A percentile compares a stretch with the other conserved stretches of the same genome.
These are phyloP conservation scores for Lepidotrigona ventralis DNA, from an alignment of 1,140 invertebrate genomes.

Conservation along the genomic window DNA sequence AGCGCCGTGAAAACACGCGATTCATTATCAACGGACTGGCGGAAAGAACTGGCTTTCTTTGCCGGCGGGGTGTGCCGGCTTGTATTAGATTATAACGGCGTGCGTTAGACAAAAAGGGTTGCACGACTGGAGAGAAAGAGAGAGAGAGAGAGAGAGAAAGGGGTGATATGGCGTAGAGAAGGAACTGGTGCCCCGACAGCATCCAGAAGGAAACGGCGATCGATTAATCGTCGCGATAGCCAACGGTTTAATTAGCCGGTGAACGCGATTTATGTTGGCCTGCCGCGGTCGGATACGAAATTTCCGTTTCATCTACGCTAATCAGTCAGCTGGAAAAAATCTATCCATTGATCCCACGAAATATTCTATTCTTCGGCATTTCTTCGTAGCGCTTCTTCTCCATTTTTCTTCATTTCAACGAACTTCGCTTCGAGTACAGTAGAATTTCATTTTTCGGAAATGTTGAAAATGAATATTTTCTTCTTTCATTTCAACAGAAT, in stretches of 20 bases:
- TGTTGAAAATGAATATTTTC: no score
- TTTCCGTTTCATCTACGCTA: slow-evolving; percentile 51
- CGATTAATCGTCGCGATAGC: slow-evolving; percentile 74
- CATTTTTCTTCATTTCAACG: background rate
- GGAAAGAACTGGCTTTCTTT: background rate
- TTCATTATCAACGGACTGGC: background rate
- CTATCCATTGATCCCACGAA: slow-evolving; percentile 29
- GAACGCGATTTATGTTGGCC: slow-evolving; percentile 60
- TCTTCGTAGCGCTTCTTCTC: background rate
- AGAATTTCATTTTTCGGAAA: background rate
- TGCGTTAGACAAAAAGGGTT: slow-evolving; percentile 4
- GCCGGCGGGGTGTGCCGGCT: background rate
- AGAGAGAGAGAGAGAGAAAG: slow-evolving; percentile 12
- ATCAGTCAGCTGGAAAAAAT: slow-evolving; percentile 24
- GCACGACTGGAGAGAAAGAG: slow-evolving; percentile 1
- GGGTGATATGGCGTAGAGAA: slow-evolving; percentile 23
- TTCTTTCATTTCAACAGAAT: no score
- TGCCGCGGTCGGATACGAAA: slow-evolving; percentile 47
- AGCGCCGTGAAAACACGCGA: background rate
- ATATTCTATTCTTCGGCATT: slow-evolving; percentile 11
- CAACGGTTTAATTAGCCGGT: slow-evolving; percentile 73
- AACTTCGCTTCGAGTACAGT: background rate
- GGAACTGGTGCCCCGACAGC: slow-evolving; percentile 35
- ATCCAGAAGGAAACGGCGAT: slow-evolving; percentile 64
- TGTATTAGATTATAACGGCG: slow-evolving; percentile 8